These are phyloP conservation scores for Nothobranchius kuhntae DNA, from an alignment of 2,113 vertebrate genomes.

Conservation along the genomic window DNA sequence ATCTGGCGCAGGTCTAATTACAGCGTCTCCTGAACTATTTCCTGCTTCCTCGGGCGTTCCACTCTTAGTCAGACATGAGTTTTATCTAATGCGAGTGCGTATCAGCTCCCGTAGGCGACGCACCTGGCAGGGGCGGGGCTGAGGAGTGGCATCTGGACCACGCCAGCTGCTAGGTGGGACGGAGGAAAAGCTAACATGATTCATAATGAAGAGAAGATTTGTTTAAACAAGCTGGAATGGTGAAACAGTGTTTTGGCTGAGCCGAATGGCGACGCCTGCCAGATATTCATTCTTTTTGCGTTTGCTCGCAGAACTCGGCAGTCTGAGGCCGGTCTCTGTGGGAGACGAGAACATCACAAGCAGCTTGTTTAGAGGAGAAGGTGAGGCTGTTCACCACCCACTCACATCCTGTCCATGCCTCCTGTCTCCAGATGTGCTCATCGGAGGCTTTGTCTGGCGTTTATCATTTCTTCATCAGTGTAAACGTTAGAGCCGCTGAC, in stretches of 20 bases:
- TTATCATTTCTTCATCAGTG: background rate
- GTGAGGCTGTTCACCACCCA: conserved; percentile 51
- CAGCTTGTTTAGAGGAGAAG: conserved; percentile 46
- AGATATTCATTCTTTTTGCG: conserved; percentile 52
- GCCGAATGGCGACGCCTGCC: conserved; percentile 19
- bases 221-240: background rate
- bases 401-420: conserved; percentile 6
- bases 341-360: conserved; percentile 49
- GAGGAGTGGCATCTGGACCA: conserved; percentile 40
- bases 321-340: conserved; percentile 36
- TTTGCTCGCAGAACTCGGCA: conserved; percentile 54
- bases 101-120: background rate
- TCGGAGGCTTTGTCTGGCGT: conserved; percentile 1
- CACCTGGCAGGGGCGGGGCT: conserved; percentile 27
- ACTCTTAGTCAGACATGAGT: conserved; percentile 35
- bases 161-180: conserved; percentile 13
- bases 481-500: conserved; percentile 12
- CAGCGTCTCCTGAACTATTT: conserved; percentile 25
- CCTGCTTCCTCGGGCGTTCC: conserved; percentile 5
- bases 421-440: background rate
- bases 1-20: conserved; percentile 45
- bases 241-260: conserved; percentile 10
- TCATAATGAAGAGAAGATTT: background rate
- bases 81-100: background rate
- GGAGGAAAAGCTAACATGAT: conserved; percentile 17